Evolutionary conservation across 2,797 vertebrate species (phyloP).

Genomic region (Onychomys torridus): DNA sequence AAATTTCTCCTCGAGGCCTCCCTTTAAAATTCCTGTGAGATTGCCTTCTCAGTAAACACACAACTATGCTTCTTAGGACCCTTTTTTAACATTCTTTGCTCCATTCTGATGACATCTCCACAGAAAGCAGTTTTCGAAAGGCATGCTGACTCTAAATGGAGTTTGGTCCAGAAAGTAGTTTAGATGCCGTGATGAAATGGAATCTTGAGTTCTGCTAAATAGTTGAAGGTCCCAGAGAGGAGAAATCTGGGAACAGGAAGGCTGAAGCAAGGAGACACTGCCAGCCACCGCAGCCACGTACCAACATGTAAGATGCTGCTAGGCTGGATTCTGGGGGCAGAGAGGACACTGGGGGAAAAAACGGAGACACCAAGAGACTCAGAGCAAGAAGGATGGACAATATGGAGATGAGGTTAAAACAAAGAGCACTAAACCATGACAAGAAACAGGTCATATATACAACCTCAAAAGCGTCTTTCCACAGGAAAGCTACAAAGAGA

Average conservation of each 20-base stretch:
- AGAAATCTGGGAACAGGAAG: too few species aligned
- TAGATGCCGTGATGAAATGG: neutral
- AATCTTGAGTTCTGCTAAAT: conserved; percentile 45
- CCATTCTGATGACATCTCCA: neutral
- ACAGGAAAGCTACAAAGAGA: neutral
- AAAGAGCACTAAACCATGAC: neutral
- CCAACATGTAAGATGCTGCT: too few species aligned
- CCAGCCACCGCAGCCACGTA: too few species aligned
- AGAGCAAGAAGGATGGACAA: too few species aligned
- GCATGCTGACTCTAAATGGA: neutral
- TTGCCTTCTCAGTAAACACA: conserved; percentile 1
- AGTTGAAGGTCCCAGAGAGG: too few species aligned
- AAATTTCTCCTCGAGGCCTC: conserved; percentile 24
- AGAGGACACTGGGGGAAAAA: too few species aligned
- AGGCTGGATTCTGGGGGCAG: too few species aligned
- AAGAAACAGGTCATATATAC: neutral
- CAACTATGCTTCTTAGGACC: neutral
- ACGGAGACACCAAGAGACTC: too few species aligned
- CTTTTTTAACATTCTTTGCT: neutral
- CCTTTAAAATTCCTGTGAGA: neutral
- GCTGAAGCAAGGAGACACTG: too few species aligned
- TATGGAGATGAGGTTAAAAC: neutral
- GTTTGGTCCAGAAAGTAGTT: neutral
- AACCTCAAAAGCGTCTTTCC: neutral
- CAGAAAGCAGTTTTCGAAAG: neutral